Conservation (phyloP, 2,797 vertebrate species). For the Alcedo quadribrachys region DNA sequence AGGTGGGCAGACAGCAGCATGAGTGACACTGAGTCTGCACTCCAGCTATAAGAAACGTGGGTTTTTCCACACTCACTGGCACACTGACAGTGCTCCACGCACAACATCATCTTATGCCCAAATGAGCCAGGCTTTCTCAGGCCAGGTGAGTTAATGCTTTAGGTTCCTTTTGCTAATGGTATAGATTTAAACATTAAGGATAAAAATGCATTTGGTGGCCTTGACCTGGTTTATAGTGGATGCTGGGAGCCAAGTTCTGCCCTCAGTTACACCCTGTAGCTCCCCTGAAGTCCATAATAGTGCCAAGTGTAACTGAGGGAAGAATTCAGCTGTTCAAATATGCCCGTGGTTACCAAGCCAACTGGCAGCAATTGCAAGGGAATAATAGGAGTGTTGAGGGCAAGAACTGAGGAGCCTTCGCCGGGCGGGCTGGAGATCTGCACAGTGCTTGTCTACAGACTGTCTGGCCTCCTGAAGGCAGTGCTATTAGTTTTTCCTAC, state of each 20-base stretch:
- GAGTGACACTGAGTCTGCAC: neutral
- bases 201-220: neutral
- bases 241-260: neutral
- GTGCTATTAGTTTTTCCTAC: slow-evolving; percentile 44
- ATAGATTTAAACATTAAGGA: neutral
- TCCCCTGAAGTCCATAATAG: neutral
- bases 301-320: slow-evolving; percentile 68
- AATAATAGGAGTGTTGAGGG: slow-evolving; percentile 68
- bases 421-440: neutral
- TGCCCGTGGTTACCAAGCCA: slow-evolving; percentile 45
- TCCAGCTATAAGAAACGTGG: neutral
- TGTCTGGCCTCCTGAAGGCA: slow-evolving; percentile 53
- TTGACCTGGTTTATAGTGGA: slow-evolving; percentile 8
- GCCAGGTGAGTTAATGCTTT: neutral
- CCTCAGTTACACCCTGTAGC: slow-evolving; percentile 23
- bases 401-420: slow-evolving; percentile 38
- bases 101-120: neutral
- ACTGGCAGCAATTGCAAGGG: slow-evolving; percentile 43
- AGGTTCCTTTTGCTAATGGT: neutral
- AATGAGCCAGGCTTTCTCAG: neutral
- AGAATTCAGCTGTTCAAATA: slow-evolving; percentile 62
- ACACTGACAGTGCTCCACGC: neutral
- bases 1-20: fast-evolving
- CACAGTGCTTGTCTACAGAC: slow-evolving; percentile 7
- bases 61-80: neutral